Conservation (phyloP, 2,888 invertebrate species). For the Embidobia sp. region DNA sequence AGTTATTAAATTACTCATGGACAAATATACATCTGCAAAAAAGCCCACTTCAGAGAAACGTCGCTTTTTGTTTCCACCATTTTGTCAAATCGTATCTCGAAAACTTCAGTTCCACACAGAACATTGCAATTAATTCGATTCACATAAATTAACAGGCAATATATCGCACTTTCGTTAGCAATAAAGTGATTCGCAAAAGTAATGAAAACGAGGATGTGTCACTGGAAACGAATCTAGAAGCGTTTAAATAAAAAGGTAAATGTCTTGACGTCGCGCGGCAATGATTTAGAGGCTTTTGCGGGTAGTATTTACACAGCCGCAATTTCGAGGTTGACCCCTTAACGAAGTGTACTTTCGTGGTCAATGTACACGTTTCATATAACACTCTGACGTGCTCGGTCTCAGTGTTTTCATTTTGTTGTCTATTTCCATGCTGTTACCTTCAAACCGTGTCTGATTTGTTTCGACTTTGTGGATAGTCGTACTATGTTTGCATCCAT, state of each 20-base stretch:
- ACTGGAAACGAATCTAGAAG: no score
- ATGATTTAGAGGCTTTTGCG: conserved; percentile 16
- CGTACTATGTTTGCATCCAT: not conserved
- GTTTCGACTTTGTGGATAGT: conserved; percentile 1
- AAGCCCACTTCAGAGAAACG: no score
- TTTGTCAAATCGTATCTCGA: no score
- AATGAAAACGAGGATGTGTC: not conserved
- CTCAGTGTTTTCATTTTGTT: conserved; percentile 8
- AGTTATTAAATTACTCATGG: no score
- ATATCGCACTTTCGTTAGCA: no score
- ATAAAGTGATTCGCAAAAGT: not conserved
- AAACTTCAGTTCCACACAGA: no score
- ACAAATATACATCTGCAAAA: no score
- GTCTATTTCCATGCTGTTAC: conserved; percentile 20
- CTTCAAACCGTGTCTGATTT: conserved; percentile 7
- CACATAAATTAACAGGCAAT: no score
- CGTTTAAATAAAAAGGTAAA: not conserved
- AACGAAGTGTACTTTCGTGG: conserved; percentile 53
- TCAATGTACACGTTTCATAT: conserved; percentile 39
- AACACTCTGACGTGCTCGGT: conserved; percentile 24
- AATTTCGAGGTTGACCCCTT: conserved; percentile 41
- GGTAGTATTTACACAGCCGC: conserved; percentile 33
- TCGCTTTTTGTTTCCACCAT: no score
- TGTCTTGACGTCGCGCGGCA: not conserved
- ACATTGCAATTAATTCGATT: no score